Base-by-base conservation (phyloP, 2,113 vertebrate species). In the Oenanthe oenanthe region DNA sequence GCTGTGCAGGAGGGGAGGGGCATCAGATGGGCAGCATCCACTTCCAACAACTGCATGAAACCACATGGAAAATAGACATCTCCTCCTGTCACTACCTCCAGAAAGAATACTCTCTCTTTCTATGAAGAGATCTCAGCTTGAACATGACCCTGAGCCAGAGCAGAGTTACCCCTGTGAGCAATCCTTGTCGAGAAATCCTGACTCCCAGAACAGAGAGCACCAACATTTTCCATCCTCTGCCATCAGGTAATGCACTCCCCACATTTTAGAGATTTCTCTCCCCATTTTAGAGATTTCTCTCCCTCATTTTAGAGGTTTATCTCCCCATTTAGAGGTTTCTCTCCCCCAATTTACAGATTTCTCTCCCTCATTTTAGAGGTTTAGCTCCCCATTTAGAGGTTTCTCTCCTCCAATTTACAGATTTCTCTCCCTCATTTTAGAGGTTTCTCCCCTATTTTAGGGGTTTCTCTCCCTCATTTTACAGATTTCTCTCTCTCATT, bases 101-200 rank as follows among this genome's bases (percentile, higher is more conserved):
- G 50, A 61, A 70, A 81, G 10, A 77, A 51, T 10, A 13, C 28
- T 36, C 32, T 14, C 54, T 82, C 83, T 76, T 50, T 38, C 54
- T 57, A 26, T 4, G 7, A 61, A 40, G 32, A 4, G 13, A 75
- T 40, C 62, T 56, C 58, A 29, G 42, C 78, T 81, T 81, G 85
- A 47, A 48, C 80, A 50, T 4, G 81, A 68, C 3, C 73, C 84
- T 91, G 75, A 72, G 84, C 26, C 74, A 73, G 86, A 84, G 12
- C 85, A 83, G 43, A 65, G 88, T 20, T 24, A 57, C 24, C 50
- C 20, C 2, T 17, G 36, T 1, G 56, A 83, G 94, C 40, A 22
- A 62, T 40, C 83, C 40, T 78, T 95, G 96, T 95, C 92, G 94
- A 95, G 95, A 97, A 96, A 96, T 95, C 96, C 94, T 96, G 93